Evolutionary conservation across 1,140 invertebrate genomes (phyloP), one percentile per base, ranked within the genome.

Genomic region (Psix sp.): DNA sequence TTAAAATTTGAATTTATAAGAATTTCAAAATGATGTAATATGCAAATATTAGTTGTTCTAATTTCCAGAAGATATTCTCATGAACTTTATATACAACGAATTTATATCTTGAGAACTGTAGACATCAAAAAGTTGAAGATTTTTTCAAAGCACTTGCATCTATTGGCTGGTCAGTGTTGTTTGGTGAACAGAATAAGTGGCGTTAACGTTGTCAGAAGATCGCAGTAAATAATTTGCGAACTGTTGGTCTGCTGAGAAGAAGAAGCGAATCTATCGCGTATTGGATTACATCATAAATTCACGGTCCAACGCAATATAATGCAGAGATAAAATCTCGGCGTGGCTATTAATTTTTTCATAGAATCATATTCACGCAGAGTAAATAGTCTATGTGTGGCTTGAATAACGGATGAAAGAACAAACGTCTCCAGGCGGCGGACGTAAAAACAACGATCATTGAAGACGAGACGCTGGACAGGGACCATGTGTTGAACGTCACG

Each of bases 401-500:
- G 16, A 60, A 45, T 38, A 38, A 46, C 16, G 3, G 2, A 11
- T 1, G 20, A 13, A 18, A 16, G 20, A 33, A 38, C 52, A 52
- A 20, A 16, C 6, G 5, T 35, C 38, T n/a, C n/a, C 6, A 26
- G 11, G 13, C n/a, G 15, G 10, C 9, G 35, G 14, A 57, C 15
- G 36, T 16, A 51, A 62, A 57, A 52, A 40, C 18, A 57, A 46
- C 31, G 40, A 54, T 65, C 33, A 33, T 62, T 26, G 45, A 20
- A 40, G 42, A 31, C 43, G 20, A 57, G 46, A 57, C 26, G 9
- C 24, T 39, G 48, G 45, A 54, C 66, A 56, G 31, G 46, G 20
- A 65, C 76, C 81, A 82, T 80, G 79, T 83, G 81, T 78, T 43
- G 60, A 72, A 76, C 66, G 70, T 59, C 59, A 65, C 43, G 51